These are phyloP conservation scores for Orthonychiurus folsomi DNA, from an alignment of 2,888 invertebrate genomes.

Conservation along the genomic window DNA sequence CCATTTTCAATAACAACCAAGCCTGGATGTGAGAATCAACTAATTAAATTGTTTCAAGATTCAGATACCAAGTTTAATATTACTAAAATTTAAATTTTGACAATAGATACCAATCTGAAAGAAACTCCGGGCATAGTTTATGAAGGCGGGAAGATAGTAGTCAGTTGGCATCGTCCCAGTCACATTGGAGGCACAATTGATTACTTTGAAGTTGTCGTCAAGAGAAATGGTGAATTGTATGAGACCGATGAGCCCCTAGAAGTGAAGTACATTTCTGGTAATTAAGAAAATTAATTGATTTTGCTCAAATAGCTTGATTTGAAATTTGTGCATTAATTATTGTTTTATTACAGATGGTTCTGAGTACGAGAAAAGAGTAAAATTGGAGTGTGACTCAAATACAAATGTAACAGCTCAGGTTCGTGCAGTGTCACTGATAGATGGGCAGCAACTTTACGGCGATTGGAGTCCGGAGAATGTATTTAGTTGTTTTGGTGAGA, in stretches of 20 bases:
- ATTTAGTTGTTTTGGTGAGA: constrained; percentile 33
- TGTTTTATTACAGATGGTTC: constrained; percentile 11
- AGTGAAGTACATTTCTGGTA: constrained; percentile 2
- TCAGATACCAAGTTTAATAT: neutral
- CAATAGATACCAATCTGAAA: constrained; percentile 24
- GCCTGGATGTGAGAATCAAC: constrained; percentile 52
- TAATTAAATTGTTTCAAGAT: neutral
- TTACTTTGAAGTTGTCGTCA: constrained; percentile 50
- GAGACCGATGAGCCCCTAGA: neutral
- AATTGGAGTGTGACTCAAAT: constrained; percentile 27
- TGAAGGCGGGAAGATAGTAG: constrained; percentile 14
- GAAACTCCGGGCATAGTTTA: constrained; percentile 21
- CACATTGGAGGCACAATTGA: constrained; percentile 52
- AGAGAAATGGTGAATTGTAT: constrained; percentile 41
- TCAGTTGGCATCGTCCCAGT: constrained; percentile 49
- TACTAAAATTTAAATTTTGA: constrained; percentile 1
- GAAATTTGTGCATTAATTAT: no score
- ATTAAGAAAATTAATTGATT: neutral
- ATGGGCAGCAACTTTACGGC: constrained; percentile 23
- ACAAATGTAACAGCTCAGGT: constrained; percentile 37
- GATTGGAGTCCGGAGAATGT: constrained; percentile 35
- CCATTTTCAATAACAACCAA: constrained; percentile 52
- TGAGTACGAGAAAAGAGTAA: constrained; percentile 16
- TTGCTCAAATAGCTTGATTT: no score
- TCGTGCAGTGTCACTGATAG: constrained; percentile 26